These are phyloP conservation scores for Oncorhynchus keta DNA, from an alignment of 2,113 vertebrate species.

Conservation along the genomic window DNA sequence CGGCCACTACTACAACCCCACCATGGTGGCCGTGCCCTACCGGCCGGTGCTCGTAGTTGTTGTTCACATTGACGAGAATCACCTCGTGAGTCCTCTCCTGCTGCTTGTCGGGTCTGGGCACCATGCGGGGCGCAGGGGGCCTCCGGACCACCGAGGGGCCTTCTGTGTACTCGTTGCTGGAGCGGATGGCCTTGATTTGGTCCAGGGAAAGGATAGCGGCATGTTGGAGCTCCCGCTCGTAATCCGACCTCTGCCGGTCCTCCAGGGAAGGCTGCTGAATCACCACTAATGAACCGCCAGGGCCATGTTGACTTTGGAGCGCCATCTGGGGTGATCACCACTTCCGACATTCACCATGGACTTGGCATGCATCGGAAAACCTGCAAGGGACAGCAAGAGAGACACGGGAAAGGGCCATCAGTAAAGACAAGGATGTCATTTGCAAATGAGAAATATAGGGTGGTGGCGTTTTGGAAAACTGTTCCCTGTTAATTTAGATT, in stretches of 20 bases:
- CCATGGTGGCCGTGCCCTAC: constrained; percentile 59
- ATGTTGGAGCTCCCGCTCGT: constrained; percentile 71
- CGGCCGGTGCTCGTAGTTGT: constrained; percentile 82
- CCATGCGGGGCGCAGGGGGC: constrained; percentile 74
- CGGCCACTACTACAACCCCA: constrained; percentile 53
- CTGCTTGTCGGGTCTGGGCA: constrained; percentile 83
- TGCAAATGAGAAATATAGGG: no score
- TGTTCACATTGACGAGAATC: constrained; percentile 92
- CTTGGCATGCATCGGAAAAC: constrained; percentile 94
- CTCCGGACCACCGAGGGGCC: constrained; percentile 83
- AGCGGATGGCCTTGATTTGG: constrained; percentile 95
- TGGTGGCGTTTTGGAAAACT: no score
- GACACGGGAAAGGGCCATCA: constrained; percentile 48
- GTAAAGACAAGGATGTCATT: constrained; percentile 10
- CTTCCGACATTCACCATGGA: constrained; percentile 88
- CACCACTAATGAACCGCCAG: constrained; percentile 84
- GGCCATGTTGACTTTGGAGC: constrained; percentile 89
- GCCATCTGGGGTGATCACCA: constrained; percentile 92
- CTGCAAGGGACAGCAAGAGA: constrained; percentile 66
- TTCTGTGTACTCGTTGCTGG: constrained; percentile 95
- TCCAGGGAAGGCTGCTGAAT: constrained; percentile 87
- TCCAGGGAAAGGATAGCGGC: constrained; percentile 91
- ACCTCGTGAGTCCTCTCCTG: constrained; percentile 94
- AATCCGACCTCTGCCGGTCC: constrained; percentile 83
- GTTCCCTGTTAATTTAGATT: no score